Percentiles rank a stretch among this genome's conserved stretches.
Evolutionary conservation across 2,113 vertebrate genomes (phyloP).

Genomic region (Lagenorhynchus albirostris): DNA sequence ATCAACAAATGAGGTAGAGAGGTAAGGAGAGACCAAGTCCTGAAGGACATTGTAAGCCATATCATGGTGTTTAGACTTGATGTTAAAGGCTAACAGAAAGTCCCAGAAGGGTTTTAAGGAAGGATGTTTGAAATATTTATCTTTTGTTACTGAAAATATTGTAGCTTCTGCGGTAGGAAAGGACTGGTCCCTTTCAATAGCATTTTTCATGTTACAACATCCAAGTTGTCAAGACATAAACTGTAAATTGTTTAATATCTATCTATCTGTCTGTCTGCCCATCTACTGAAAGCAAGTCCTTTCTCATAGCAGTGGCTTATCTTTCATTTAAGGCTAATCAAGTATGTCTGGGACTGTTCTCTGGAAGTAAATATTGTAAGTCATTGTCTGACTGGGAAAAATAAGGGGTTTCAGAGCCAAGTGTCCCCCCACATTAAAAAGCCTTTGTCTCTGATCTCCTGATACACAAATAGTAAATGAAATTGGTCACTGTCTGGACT

Average conservation of each 20-base stretch:
- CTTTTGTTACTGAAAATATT: slow-evolving; percentile 64
- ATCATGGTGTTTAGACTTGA: slow-evolving; percentile 26
- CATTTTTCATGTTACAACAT: slow-evolving; percentile 72
- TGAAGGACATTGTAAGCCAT: neutral
- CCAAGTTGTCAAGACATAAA: slow-evolving; percentile 69
- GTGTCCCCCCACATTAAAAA: slow-evolving; percentile 69
- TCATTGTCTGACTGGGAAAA: slow-evolving; percentile 65
- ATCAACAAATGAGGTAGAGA: slow-evolving; percentile 34
- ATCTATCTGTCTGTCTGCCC: slow-evolving; percentile 71
- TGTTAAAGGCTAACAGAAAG: slow-evolving; percentile 49
- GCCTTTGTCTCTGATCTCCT: slow-evolving; percentile 70
- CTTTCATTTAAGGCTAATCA: slow-evolving; percentile 75
- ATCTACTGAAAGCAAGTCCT: slow-evolving; percentile 71
- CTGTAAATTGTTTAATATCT: slow-evolving; percentile 73
- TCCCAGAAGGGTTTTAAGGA: slow-evolving; percentile 39
- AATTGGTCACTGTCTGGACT: slow-evolving; percentile 67
- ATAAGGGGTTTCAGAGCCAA: slow-evolving; percentile 64
- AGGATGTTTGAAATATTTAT: slow-evolving; percentile 57
- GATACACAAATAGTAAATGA: slow-evolving; percentile 69
- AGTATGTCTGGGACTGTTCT: slow-evolving; percentile 70
- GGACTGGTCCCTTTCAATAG: neutral
- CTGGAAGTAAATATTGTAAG: slow-evolving; percentile 71
- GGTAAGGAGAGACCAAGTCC: slow-evolving; percentile 4
- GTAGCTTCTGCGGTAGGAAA: slow-evolving; percentile 45
- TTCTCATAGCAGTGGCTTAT: slow-evolving; percentile 70